These are phyloP conservation scores for Temnothorax unifasciatus DNA, from an alignment of 2,888 invertebrate genomes.

Conservation along the genomic window DNA sequence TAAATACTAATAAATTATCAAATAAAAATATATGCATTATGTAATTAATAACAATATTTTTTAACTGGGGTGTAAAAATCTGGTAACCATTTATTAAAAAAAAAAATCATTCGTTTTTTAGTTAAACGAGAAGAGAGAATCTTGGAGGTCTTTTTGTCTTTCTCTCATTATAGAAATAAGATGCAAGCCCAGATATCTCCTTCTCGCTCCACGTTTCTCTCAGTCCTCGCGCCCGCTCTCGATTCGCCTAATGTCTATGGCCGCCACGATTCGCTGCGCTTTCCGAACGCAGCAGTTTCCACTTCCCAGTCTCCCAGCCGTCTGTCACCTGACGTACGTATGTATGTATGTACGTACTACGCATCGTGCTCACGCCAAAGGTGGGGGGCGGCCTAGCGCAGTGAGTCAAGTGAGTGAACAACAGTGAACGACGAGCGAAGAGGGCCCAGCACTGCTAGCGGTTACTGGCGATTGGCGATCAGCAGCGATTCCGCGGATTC, in stretches of 20 bases:
- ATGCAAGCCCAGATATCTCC: too few species aligned
- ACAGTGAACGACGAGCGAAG: not conserved
- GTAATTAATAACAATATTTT: too few species aligned
- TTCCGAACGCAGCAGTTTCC: constrained; percentile 10
- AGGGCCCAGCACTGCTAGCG: not conserved
- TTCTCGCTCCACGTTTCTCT: not conserved
- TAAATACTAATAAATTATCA: too few species aligned
- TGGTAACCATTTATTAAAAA: too few species aligned
- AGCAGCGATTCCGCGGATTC: not conserved
- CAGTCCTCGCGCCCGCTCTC: not conserved
- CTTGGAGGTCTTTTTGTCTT: not conserved
- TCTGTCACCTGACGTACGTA: constrained; percentile 9
- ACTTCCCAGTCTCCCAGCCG: not conserved
- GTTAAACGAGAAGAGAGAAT: not conserved
- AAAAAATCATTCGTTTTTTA: too few species aligned
- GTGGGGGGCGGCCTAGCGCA: constrained; percentile 21
- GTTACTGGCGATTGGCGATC: not conserved
- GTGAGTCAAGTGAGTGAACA: not conserved
- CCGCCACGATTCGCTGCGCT: not conserved
- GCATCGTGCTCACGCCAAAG: constrained; percentile 34
- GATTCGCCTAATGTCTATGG: not conserved
- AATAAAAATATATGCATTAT: too few species aligned
- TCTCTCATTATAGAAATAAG: not conserved
- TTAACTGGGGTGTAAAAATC: too few species aligned
- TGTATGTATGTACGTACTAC: not conserved